Evolutionary conservation across 2,888 invertebrate species (phyloP).

Genomic region (Megalurothrips usitatus): DNA sequence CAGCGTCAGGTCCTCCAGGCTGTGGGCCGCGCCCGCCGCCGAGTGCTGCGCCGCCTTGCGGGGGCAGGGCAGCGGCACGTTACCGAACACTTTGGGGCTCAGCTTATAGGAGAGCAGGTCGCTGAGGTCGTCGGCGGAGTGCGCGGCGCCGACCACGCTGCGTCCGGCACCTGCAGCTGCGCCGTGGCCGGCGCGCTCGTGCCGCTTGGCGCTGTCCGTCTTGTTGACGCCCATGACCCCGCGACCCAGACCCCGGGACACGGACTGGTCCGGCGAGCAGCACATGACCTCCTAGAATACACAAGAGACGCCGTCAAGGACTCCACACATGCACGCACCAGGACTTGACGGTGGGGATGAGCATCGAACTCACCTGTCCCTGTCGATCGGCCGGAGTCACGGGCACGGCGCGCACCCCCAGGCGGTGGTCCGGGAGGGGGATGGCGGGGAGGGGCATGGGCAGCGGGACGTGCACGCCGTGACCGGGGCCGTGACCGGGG

Average conservation of each 20-base stretch:
- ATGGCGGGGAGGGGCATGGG: conserved; percentile 30
- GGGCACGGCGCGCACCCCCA: conserved; percentile 63
- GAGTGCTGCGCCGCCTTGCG: background rate
- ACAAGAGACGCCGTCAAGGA: conserved; percentile 38
- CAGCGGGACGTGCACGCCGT: conserved; percentile 34
- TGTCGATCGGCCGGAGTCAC: background rate
- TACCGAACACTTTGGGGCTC: conserved; percentile 61
- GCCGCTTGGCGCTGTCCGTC: conserved; percentile 22
- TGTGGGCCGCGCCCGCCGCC: conserved; percentile 41
- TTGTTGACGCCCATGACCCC: background rate
- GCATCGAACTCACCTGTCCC: background rate
- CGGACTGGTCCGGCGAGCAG: conserved; percentile 37
- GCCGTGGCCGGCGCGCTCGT: background rate
- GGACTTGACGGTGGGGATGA: too few relatives aligned
- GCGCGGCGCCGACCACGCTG: background rate
- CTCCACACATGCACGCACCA: too few relatives aligned
- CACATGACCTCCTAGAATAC: conserved; percentile 22
- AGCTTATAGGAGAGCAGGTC: conserved; percentile 50
- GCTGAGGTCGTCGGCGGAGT: conserved; percentile 18
- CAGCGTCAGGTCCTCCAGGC: conserved; percentile 47
- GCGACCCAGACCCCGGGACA: background rate
- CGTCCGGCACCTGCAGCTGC: background rate
- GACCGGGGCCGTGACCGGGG: too few relatives aligned
- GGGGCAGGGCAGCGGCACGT: conserved; percentile 41
- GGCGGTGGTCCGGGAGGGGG: conserved; percentile 35